Percentiles rank a stretch among this genome's conserved stretches.
Evolutionary conservation across 2,888 invertebrate genomes (phyloP).

Genomic region (Gibbula magus): DNA sequence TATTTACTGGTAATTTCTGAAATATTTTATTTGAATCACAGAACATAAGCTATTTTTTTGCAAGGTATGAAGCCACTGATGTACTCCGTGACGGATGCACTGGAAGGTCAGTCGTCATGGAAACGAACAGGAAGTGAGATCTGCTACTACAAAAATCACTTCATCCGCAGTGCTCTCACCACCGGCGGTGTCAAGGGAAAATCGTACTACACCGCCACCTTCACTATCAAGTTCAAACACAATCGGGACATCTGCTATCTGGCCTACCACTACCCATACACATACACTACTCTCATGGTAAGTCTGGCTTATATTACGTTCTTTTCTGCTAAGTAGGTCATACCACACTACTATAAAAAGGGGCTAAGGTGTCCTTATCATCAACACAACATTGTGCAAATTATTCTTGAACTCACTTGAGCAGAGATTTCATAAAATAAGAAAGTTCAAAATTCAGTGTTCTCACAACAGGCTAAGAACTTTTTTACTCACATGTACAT

Average conservation of each 20-base stretch:
- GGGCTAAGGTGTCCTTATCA: no score
- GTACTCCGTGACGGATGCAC: slow-evolving; percentile 87
- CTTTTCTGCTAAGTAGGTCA: no score
- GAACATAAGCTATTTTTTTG: no score
- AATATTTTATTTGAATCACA: no score
- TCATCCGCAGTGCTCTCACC: slow-evolving; percentile 67
- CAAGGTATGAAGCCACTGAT: slow-evolving; percentile 90
- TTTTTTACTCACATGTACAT: no score
- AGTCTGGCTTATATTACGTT: slow-evolving; percentile 45
- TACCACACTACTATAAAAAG: no score
- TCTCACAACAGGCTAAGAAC: no score
- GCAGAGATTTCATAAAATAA: no score
- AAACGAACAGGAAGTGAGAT: slow-evolving; percentile 84
- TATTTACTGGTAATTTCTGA: no score
- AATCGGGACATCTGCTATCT: slow-evolving; percentile 87
- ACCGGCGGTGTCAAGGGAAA: slow-evolving; percentile 76
- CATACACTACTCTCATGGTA: slow-evolving; percentile 86
- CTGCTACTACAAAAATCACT: slow-evolving; percentile 86
- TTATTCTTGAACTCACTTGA: no score
- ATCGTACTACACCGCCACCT: slow-evolving; percentile 85
- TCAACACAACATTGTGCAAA: no score
- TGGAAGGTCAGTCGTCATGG: slow-evolving; percentile 80
- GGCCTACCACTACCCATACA: slow-evolving; percentile 91
- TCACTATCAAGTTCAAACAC: slow-evolving; percentile 86
- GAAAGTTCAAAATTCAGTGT: no score